Percentiles rank a stretch among this genome's conserved stretches.
Conservation (phyloP, 2,113 vertebrate species). For the Microcebus jonahi region DNA sequence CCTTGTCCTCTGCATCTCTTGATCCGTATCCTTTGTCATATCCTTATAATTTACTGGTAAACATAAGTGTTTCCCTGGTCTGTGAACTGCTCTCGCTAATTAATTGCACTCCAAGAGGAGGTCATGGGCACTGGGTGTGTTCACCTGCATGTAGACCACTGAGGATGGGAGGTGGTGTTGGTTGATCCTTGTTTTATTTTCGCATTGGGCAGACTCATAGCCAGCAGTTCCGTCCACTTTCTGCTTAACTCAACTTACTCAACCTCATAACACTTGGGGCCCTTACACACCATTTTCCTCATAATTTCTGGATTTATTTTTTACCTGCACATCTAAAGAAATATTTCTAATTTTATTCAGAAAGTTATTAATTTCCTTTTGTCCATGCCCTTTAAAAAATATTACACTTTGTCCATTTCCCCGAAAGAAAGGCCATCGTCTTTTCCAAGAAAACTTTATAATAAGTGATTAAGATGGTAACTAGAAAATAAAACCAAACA, state of each 20-base stretch:
- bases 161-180: rapidly evolving
- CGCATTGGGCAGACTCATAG: neutral
- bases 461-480: neutral
- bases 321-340: neutral
- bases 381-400: neutral
- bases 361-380: constrained; percentile 1
- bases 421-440: neutral
- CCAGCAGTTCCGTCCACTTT: neutral
- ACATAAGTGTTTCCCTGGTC: neutral
- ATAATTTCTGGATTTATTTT: neutral
- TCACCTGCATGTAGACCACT: neutral
- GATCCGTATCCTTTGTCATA: too few species aligned
- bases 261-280: neutral
- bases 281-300: neutral
- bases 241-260: too few species aligned
- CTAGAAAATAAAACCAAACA: neutral
- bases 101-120: neutral
- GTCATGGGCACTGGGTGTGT: neutral
- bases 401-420: neutral
- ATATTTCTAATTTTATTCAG: neutral
- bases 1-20: too few species aligned
- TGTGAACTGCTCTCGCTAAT: neutral
- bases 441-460: constrained; percentile 53
- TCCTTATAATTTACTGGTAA: neutral
- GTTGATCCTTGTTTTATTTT: neutral